Evolutionary conservation across 2,113 vertebrate species (phyloP).

Genomic region (Colaptes auratus): DNA sequence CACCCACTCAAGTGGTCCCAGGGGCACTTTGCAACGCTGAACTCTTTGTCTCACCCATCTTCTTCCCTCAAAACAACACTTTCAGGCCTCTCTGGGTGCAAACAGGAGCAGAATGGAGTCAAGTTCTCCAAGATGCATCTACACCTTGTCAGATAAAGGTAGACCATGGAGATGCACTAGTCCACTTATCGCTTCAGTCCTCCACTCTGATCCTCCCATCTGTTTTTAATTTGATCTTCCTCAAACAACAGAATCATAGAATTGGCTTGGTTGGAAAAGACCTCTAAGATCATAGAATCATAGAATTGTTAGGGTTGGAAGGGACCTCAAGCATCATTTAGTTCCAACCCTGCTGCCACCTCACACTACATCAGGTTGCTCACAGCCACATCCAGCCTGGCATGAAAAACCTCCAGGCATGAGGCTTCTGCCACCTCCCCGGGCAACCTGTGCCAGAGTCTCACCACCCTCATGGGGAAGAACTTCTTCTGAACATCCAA

Average conservation of each 20-base stretch:
- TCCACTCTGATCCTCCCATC: not conserved
- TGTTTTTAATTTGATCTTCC: not conserved
- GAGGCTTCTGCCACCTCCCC: too few species aligned
- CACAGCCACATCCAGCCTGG: too few species aligned
- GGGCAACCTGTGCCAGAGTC: too few species aligned
- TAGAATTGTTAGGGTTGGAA: too few species aligned
- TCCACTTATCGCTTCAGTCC: rapidly evolving
- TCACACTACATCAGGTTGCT: too few species aligned
- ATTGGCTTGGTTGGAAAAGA: too few species aligned
- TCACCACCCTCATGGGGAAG: too few species aligned
- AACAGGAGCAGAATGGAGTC: not conserved
- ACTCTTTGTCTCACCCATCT: not conserved
- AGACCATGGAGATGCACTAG: not conserved
- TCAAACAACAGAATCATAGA: not conserved
- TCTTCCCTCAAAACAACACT: not conserved
- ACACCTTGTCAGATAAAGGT: not conserved
- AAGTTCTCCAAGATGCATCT: not conserved
- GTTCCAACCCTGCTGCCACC: too few species aligned
- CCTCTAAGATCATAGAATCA: too few species aligned
- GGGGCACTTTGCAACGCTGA: not conserved
- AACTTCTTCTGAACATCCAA: too few species aligned
- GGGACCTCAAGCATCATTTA: too few species aligned
- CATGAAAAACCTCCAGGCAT: too few species aligned
- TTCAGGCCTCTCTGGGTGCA: not conserved
- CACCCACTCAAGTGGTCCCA: not conserved